Percentiles rank a stretch among this genome's conserved stretches.
Conservation (phyloP, 2,113 vertebrate species). For the Paracanthobrama guichenoti region DNA sequence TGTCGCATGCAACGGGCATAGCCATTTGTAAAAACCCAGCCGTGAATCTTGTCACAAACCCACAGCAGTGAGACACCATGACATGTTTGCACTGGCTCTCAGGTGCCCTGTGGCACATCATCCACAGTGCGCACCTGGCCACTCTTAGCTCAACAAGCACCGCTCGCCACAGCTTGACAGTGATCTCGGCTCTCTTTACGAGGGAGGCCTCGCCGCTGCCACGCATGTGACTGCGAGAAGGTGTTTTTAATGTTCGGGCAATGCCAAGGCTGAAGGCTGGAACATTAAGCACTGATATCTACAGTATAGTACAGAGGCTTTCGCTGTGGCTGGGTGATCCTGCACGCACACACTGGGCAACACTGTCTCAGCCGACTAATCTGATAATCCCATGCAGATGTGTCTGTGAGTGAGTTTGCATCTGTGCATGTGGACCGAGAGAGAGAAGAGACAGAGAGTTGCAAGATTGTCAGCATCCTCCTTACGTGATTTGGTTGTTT, state of each 20-base stretch:
- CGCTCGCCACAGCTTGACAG: neutral
- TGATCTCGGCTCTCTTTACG: neutral
- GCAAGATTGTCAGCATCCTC: constrained; percentile 17
- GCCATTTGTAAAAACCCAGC: constrained; percentile 30
- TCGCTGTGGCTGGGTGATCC: constrained; percentile 41
- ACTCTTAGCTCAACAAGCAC: constrained; percentile 1
- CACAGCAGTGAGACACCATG: constrained; percentile 5
- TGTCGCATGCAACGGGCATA: constrained; percentile 17
- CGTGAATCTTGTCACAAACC: constrained; percentile 29
- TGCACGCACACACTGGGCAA: constrained; percentile 51
- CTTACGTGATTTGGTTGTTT: constrained; percentile 13
- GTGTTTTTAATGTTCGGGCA: constrained; percentile 6
- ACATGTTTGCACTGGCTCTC: constrained; percentile 31
- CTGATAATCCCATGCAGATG: constrained; percentile 77
- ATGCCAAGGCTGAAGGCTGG: neutral
- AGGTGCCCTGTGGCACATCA: constrained; percentile 14
- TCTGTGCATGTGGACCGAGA: constrained; percentile 51
- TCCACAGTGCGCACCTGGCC: constrained; percentile 9
- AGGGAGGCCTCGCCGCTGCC: neutral
- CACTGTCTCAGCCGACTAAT: constrained; percentile 72
- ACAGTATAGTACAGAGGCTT: constrained; percentile 32
- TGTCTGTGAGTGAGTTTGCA: constrained; percentile 53
- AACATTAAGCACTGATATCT: constrained; percentile 40
- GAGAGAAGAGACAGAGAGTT: constrained; percentile 1
- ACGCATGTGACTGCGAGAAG: neutral